Conservation (phyloP, 2,113 vertebrate species). For the Pimephales promelas region DNA sequence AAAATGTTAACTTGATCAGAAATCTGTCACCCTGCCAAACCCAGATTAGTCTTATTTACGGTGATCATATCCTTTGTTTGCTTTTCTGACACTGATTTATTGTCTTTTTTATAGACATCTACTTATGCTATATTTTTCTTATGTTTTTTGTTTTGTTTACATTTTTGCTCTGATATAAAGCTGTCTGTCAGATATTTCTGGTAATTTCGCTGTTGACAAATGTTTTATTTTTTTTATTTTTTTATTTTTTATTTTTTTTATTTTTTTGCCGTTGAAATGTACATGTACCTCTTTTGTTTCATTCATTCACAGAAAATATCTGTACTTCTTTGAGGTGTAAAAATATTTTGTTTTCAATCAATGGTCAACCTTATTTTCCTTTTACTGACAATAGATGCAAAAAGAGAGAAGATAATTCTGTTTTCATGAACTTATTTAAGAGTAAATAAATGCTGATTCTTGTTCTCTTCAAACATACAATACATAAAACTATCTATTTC, state of each 20-base stretch:
- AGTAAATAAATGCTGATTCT: neutral
- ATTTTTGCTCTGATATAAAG: conserved; percentile 29
- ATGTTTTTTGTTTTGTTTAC: neutral
- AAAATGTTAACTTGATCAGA: conserved; percentile 43
- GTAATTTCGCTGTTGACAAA: neutral
- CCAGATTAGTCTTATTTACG: conserved; percentile 48
- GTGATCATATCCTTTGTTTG: conserved; percentile 30
- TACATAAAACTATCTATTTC: too few relatives aligned
- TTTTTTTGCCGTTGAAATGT: too few relatives aligned
- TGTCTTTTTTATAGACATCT: conserved; percentile 12
- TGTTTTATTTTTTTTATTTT: too few relatives aligned
- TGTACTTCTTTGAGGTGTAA: neutral
- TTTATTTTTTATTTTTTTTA: too few relatives aligned
- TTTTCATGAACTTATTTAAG: neutral
- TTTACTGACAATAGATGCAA: too few relatives aligned
- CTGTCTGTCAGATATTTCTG: conserved; percentile 20
- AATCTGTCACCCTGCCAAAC: conserved; percentile 54
- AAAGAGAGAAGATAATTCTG: neutral
- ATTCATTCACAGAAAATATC: neutral
- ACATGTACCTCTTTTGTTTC: neutral
- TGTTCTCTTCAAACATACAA: neutral
- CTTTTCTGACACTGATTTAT: conserved; percentile 21
- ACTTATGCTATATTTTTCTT: neutral
- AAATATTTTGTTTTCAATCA: neutral
- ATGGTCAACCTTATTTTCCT: neutral